Evolutionary conservation across 2,888 invertebrate genomes (phyloP).

Genomic region (Melipona beecheii): DNA sequence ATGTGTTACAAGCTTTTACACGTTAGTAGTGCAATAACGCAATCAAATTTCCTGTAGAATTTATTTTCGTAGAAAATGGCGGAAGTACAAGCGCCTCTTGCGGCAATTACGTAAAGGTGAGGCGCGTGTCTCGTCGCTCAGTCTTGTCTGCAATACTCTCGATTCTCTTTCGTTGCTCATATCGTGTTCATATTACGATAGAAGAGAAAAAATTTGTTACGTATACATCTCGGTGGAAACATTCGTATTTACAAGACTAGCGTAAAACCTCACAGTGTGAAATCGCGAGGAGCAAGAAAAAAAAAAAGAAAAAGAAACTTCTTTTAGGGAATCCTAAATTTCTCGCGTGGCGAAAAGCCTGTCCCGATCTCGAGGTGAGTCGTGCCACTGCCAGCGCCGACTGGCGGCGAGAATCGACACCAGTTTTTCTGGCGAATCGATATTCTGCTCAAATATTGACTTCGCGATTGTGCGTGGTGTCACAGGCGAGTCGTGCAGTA

Average conservation of each 20-base stretch:
- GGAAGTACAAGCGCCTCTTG: slow-evolving; percentile 18
- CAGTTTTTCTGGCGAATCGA: slow-evolving; percentile 81
- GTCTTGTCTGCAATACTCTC: neutral
- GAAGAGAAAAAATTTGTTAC: neutral
- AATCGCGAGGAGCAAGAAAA: neutral
- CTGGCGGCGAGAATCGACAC: slow-evolving; percentile 69
- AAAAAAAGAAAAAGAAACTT: neutral
- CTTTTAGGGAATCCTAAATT: neutral
- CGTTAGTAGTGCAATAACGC: too few relatives aligned
- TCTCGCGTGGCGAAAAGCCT: neutral
- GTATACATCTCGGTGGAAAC: neutral
- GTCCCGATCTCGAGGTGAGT: slow-evolving; percentile 6
- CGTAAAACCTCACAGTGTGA: neutral
- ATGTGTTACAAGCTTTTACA: too few relatives aligned
- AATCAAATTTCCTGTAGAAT: neutral
- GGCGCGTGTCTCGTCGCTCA: neutral
- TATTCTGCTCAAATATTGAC: slow-evolving; percentile 84
- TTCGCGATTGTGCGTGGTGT: slow-evolving; percentile 76
- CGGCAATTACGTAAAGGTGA: slow-evolving; percentile 9
- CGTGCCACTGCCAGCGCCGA: slow-evolving; percentile 14
- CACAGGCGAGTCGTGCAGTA: slow-evolving; percentile 74
- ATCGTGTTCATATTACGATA: neutral
- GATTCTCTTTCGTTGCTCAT: neutral
- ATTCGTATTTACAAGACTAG: neutral
- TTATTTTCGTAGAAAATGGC: neutral